Percentiles rank a stretch among this genome's conserved stretches.
Conservation (phyloP, 1,140 invertebrate species). For the Aphelinus atriplicis region DNA sequence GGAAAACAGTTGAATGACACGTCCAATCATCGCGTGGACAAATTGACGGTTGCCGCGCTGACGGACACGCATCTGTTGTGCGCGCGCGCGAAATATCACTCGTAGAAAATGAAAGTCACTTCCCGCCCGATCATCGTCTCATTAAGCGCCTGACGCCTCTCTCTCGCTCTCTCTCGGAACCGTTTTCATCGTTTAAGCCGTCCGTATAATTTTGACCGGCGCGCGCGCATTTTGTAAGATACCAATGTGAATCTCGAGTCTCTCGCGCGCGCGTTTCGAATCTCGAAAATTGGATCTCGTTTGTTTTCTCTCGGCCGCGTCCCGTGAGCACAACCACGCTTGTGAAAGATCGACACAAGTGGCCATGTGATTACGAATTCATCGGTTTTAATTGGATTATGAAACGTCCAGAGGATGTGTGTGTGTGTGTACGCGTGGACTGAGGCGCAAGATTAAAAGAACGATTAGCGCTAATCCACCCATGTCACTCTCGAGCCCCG, state of each 20-base stretch:
- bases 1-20: constrained; percentile 8
- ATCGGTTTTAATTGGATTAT: constrained; percentile 18
- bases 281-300: too few relatives aligned
- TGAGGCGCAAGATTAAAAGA: too few relatives aligned
- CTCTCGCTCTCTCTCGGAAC: neutral
- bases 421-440: too few relatives aligned
- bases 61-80: constrained; percentile 50
- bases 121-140: constrained; percentile 48
- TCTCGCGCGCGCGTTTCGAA: too few relatives aligned
- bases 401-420: too few relatives aligned
- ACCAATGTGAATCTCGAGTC: too few relatives aligned
- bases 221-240: too few relatives aligned
- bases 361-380: neutral
- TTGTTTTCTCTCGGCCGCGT: too few relatives aligned
- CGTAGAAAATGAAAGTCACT: constrained; percentile 57
- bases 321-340: too few relatives aligned
- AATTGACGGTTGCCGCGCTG: constrained; percentile 48
- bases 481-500: too few relatives aligned
- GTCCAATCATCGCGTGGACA: constrained; percentile 54
- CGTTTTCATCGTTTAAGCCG: constrained; percentile 12
- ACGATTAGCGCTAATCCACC: too few relatives aligned
- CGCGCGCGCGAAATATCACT: constrained; percentile 36
- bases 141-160: constrained; percentile 36
- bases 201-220: constrained; percentile 19
- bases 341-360: neutral